A percentile compares a stretch with the other conserved stretches of the same genome.
Evolutionary conservation across 2,797 vertebrate species (phyloP).

Genomic region (Sciaenops ocellatus): DNA sequence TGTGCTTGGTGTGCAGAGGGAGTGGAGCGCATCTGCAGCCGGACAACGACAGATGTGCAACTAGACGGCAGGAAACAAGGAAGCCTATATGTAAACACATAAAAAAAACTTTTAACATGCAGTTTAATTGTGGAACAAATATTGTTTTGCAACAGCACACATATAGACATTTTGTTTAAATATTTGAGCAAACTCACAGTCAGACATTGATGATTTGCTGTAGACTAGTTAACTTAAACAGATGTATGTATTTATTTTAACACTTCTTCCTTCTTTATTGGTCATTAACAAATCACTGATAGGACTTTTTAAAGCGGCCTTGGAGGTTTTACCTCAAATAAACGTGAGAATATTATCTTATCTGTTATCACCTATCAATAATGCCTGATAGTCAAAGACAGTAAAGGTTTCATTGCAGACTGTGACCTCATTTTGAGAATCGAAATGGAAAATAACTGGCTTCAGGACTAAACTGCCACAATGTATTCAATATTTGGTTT

Average conservation of each 20-base stretch:
- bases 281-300: too few relatives aligned
- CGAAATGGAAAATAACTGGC: neutral
- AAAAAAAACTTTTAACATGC: too few relatives aligned
- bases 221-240: too few relatives aligned
- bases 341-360: neutral
- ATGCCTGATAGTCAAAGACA: neutral
- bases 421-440: neutral
- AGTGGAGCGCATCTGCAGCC: too few relatives aligned
- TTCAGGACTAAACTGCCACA: neutral
- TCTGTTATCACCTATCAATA: neutral
- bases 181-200: neutral
- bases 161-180: neutral
- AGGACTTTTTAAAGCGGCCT: too few relatives aligned
- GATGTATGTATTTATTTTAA: too few relatives aligned
- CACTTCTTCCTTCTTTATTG: too few relatives aligned
- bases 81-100: neutral
- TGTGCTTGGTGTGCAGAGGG: neutral
- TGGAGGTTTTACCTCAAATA: neutral
- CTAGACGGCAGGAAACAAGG: neutral
- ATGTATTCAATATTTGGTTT: neutral
- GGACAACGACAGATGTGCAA: too few relatives aligned
- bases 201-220: neutral
- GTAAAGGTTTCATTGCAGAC: neutral
- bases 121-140: neutral
- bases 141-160: neutral